Base-by-base conservation (phyloP, 2,113 vertebrate species). In the Dicaeum eximium region DNA sequence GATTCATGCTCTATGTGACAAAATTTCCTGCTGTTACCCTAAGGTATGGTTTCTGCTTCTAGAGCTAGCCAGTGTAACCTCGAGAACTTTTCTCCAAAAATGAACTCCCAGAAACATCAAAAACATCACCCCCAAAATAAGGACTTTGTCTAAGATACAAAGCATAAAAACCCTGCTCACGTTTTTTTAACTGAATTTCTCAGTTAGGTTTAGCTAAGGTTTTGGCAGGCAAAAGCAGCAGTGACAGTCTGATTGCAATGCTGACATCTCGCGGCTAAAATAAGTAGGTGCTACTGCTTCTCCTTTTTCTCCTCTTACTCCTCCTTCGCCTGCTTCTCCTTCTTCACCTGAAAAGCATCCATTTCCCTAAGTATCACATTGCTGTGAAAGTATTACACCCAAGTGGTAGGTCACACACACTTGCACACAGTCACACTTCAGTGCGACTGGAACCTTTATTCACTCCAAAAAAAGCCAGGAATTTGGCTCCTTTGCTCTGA, bases 221-320 rank as follows among this genome's bases (percentile, higher is more conserved):
- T 11, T 1, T 18, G 37, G 27, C 35, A 58, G 30, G 28, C 20
- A 70, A 56, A 79, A 72, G 27, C 61, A 56, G 40, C 40, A 27
- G 19, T 13, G 14, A 51, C 71, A 80, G 60, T 50, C 58, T 60
- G 61, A 23, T 61, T 69, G 53, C 96, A 95, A 93, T 85, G 51
- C 61, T 95, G 95, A 94, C 92, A 94, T 69, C 95, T 94, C 74
- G 72, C 90, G 93, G 92, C 40, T 40, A 79, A 88, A 91, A 86
- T 72, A 51, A 86, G 56, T 9, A 75, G 7, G 19, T 87, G 37
- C 33, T 79, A 16, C 22, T 42, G 10, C 27, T 51, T 19, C 30
- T 61, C 4, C 5, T 33, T 31, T 28, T 69, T 22, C 13, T 73
- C 4, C 3, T 54, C 4, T 12, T 45, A 21, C 4, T 67, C 11